Conservation (phyloP, 2,888 invertebrate species). For the Clitarchus hookeri region DNA sequence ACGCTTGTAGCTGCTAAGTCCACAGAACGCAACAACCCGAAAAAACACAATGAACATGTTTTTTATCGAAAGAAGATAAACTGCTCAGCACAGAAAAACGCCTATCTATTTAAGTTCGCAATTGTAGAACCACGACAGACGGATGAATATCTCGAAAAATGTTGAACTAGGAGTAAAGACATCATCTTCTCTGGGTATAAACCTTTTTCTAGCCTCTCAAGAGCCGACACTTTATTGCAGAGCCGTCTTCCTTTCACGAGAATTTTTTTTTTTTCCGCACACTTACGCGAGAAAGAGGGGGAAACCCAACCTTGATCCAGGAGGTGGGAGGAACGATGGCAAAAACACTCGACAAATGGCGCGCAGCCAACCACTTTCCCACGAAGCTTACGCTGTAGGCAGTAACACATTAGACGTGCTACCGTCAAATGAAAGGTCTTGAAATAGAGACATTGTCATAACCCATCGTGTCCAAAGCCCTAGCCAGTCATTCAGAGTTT, state of each 20-base stretch:
- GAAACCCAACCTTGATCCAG: background rate
- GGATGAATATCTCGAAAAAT: too few species aligned
- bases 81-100: too few species aligned
- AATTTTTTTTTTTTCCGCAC: background rate
- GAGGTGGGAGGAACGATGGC: background rate
- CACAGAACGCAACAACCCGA: too few species aligned
- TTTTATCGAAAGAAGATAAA: too few species aligned
- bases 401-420: background rate
- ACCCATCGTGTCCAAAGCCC: background rate
- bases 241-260: background rate
- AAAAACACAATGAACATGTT: too few species aligned
- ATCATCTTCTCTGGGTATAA: background rate
- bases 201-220: background rate
- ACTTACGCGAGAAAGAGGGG: background rate
- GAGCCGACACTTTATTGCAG: background rate
- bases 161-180: background rate
- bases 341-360: background rate
- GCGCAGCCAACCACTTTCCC: conserved; percentile 3
- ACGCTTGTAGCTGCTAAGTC: too few species aligned
- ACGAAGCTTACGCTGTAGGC: background rate
- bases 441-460: background rate
- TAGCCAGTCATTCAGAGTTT: background rate
- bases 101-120: too few species aligned
- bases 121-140: too few species aligned
- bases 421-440: background rate